Conservation (phyloP, 2,797 vertebrate genomes). For the Hyperoplus immaculatus region DNA sequence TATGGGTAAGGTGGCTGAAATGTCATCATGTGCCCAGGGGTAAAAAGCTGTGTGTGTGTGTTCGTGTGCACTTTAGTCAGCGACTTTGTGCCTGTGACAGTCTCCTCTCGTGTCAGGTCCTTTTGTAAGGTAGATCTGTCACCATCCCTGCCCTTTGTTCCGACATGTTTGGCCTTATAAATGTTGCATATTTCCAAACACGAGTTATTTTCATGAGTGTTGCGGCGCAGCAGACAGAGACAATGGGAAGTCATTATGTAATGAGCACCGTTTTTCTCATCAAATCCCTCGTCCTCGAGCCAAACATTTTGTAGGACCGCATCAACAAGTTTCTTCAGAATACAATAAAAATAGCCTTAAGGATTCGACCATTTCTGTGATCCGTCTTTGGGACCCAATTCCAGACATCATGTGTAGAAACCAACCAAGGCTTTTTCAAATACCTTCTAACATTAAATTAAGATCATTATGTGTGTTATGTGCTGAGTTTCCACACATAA, state of each 20-base stretch:
- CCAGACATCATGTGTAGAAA: background rate
- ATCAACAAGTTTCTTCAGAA: background rate
- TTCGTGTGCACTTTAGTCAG: slow-evolving; percentile 23
- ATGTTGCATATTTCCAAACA: slow-evolving; percentile 57
- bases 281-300: slow-evolving; percentile 23
- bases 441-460: background rate
- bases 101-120: slow-evolving; percentile 46
- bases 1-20: slow-evolving; percentile 66
- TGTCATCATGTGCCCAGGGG: slow-evolving; percentile 64
- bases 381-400: too few species aligned
- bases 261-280: slow-evolving; percentile 31
- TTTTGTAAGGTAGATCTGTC: slow-evolving; percentile 66
- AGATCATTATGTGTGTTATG: background rate
- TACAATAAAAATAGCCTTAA: background rate
- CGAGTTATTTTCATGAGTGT: slow-evolving; percentile 32
- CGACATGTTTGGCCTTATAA: slow-evolving; percentile 56
- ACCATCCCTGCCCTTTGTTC: slow-evolving; percentile 64
- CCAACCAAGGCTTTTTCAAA: background rate
- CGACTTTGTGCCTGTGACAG: slow-evolving; percentile 28
- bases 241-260: slow-evolving; percentile 52
- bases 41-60: slow-evolving; percentile 42
- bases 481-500: background rate
- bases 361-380: background rate
- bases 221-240: slow-evolving; percentile 31
- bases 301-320: slow-evolving; percentile 33